Percentiles rank a stretch among this genome's conserved stretches.
These are phyloP conservation scores for Dromococcyx pavoninus DNA, from an alignment of 2,797 vertebrate genomes.

Conservation along the genomic window DNA sequence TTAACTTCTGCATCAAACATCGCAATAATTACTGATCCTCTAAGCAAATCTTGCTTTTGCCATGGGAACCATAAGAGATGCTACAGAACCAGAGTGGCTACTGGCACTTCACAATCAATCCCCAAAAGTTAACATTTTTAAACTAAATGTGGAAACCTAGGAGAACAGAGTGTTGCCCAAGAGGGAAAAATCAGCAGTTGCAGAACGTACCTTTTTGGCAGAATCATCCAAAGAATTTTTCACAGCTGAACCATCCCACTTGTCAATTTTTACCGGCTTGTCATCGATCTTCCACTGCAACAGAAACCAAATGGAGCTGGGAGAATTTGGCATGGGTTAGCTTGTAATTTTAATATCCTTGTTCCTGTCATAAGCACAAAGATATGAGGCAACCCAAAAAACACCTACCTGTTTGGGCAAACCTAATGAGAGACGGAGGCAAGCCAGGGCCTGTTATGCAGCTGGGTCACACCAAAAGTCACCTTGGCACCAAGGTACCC, in stretches of 20 bases:
- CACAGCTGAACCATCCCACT: constrained; percentile 97
- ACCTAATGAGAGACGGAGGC: not conserved
- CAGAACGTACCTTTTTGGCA: constrained; percentile 87
- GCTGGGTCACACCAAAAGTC: too few relatives aligned
- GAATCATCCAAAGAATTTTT: constrained; percentile 97
- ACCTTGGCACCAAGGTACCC: too few relatives aligned
- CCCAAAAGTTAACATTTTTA: not conserved
- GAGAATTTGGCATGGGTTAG: not conserved
- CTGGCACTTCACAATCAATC: accelerated
- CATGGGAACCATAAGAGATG: not conserved
- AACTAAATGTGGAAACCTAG: accelerated
- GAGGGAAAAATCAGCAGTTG: too few relatives aligned
- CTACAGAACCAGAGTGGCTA: accelerated
- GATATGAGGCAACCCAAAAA: too few relatives aligned
- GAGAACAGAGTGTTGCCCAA: not conserved
- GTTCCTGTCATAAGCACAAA: accelerated
- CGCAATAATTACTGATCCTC: accelerated
- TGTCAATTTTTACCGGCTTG: constrained; percentile 97
- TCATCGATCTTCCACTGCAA: constrained; percentile 96
- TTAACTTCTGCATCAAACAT: accelerated
- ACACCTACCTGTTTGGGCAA: not conserved
- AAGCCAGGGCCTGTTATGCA: too few relatives aligned
- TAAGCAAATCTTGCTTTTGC: too few relatives aligned
- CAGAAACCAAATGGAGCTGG: not conserved
- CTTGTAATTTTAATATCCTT: accelerated